Base-by-base conservation (phyloP, 1,140 invertebrate species). In the Pygmarrhopalites habei region DNA sequence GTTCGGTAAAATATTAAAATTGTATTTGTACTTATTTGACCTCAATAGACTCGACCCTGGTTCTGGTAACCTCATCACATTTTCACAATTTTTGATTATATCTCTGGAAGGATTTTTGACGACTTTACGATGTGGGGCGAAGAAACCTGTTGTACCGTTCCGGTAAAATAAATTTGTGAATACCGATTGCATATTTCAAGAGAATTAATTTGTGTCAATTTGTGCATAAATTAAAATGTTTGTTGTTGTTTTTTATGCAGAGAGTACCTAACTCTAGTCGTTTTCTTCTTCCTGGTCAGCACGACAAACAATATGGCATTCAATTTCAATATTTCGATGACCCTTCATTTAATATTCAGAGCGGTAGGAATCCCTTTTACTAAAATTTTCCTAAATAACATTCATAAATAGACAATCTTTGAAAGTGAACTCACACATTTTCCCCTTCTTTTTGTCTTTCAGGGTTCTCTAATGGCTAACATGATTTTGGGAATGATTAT, bases 261-360 rank as follows among this genome's bases (percentile, higher is more conserved):
- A 71, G 85, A 88, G 69, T 98, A 98, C 73, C 69, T 90, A 5
- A 78, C 86, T 26, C 79, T 98, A 60, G 95, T 98, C 0, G 74
- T 83, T 4, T 86, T 98, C 75, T 98, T 97, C 76, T 98, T 97
- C 75, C 74, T 92, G 2, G 84, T 87, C 2, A 98, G 91, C 76
- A 88, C 98, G 3, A 85, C 87, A 25, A 98, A 98, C 75, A 99
- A 98, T 77, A 93, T 92, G 79, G 93, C 93, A 0, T 90, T 98
- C 71, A 86, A 89, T 74, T 98, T 95, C 73, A 95, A 98, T 73
- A 95, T 99, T 73, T 87, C 95, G 0, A 95, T 99, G 85, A 95
- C 96, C 12, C 78, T 99, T 4, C 95, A 98, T 75, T 97, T 99
- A 87, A 98, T 99, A 74, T 98, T 99, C 75, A 82, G 95, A 80